A percentile compares a stretch with the other conserved stretches of the same genome.
These are phyloP conservation scores for Anomalospiza imberbis DNA, from an alignment of 2,797 vertebrate genomes.

Conservation along the genomic window DNA sequence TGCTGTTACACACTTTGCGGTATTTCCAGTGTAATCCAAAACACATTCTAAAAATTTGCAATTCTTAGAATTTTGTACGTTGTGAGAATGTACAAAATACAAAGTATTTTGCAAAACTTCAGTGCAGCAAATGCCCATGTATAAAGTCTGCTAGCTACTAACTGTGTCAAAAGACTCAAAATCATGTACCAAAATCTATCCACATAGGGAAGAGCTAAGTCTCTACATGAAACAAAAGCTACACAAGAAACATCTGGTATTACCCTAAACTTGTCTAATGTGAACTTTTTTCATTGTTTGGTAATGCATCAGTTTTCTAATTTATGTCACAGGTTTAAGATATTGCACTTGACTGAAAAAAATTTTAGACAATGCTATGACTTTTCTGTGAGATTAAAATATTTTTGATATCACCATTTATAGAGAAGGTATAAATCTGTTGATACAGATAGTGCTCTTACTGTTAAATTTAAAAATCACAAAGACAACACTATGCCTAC, in stretches of 20 bases:
- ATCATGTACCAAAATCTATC: neutral
- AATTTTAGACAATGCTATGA: neutral
- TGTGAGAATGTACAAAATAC: neutral
- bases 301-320: neutral
- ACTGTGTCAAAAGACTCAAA: neutral
- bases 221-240: neutral
- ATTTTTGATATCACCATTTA: neutral
- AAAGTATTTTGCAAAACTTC: neutral
- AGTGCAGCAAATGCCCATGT: neutral
- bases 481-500: neutral
- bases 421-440: neutral
- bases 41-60: neutral
- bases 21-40: neutral
- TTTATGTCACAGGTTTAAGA: neutral
- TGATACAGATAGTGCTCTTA: neutral
- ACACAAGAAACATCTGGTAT: neutral
- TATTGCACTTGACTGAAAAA: neutral
- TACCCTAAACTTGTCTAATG: neutral
- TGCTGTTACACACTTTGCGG: rapidly evolving
- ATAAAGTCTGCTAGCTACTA: neutral
- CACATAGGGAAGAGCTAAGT: neutral
- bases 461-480: neutral
- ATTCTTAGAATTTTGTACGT: too few relatives aligned
- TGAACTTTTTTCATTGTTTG: neutral
- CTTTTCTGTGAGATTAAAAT: neutral